Evolutionary conservation across 1,140 invertebrate genomes (phyloP).

Genomic region (Cardiocondyla obscurior): DNA sequence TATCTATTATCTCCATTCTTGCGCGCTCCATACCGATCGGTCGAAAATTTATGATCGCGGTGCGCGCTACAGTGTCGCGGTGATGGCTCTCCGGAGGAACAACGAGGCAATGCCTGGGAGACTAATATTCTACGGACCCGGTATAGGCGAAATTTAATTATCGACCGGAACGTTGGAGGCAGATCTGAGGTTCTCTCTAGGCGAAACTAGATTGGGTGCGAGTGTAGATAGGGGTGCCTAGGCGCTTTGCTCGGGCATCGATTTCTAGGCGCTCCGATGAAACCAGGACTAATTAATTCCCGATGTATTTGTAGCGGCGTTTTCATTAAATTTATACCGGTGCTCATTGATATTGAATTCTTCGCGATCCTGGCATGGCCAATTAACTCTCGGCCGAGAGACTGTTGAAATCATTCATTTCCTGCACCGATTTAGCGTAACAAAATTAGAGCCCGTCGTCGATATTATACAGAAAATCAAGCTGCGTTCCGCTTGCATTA

Average conservation of each 20-base stretch:
- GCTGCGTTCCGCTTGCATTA: background rate
- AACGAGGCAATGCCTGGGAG: conserved; percentile 45
- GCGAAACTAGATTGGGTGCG: conserved; percentile 58
- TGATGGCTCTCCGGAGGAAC: conserved; percentile 65
- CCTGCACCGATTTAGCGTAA: background rate
- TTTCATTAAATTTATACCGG: conserved; percentile 39
- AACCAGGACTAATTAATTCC: conserved; percentile 36
- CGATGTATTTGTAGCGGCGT: conserved; percentile 18
- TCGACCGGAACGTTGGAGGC: conserved; percentile 58
- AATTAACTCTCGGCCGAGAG: conserved; percentile 9
- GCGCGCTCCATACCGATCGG: conserved; percentile 3
- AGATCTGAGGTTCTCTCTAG: conserved; percentile 61
- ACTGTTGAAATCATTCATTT: background rate
- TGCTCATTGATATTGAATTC: background rate
- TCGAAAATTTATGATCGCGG: conserved; percentile 55
- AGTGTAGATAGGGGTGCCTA: conserved; percentile 35
- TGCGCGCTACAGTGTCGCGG: conserved; percentile 47
- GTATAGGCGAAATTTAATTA: conserved; percentile 68
- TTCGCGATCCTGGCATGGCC: background rate
- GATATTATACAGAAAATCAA: too few relatives aligned
- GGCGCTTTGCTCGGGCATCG: conserved; percentile 52
- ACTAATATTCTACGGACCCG: conserved; percentile 60
- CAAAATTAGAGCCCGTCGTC: background rate
- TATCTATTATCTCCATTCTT: conserved; percentile 12
- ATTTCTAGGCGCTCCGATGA: conserved; percentile 18